Evolutionary conservation across 2,797 vertebrate species (phyloP).

Genomic region (Malurus leucopterus): DNA sequence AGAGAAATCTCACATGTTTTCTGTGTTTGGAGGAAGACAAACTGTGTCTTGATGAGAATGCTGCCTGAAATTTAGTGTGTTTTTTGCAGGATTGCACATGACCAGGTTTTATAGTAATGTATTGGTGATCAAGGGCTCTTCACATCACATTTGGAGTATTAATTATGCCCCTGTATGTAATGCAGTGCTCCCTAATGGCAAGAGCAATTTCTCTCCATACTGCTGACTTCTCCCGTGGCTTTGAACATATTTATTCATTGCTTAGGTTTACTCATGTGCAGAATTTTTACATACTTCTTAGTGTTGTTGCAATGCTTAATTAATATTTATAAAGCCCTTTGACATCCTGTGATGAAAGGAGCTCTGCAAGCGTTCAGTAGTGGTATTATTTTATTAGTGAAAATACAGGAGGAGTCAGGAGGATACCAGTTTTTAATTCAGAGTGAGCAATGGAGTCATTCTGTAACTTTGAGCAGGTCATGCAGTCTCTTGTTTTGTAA

Average conservation of each 20-base stretch:
- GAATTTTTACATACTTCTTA: slow-evolving; percentile 29
- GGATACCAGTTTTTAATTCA: slow-evolving; percentile 30
- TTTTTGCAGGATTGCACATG: background rate
- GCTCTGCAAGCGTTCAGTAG: background rate
- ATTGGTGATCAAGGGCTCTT: background rate
- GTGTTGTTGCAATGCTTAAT: slow-evolving; percentile 37
- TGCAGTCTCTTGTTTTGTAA: background rate
- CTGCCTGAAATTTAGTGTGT: background rate
- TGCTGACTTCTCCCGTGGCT: background rate
- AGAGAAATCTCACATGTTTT: background rate
- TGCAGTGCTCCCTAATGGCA: background rate
- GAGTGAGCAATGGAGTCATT: slow-evolving; percentile 19
- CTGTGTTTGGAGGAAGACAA: background rate
- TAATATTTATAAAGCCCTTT: slow-evolving; percentile 48
- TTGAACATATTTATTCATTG: slow-evolving; percentile 37
- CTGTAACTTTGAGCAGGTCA: slow-evolving; percentile 43
- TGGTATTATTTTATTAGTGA: slow-evolving; percentile 40
- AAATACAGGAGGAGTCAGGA: slow-evolving; percentile 32
- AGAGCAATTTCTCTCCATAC: background rate
- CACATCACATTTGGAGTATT: background rate
- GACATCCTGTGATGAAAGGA: slow-evolving; percentile 51
- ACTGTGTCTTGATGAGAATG: background rate
- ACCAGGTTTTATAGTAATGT: background rate
- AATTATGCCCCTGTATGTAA: background rate
- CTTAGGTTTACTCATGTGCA: slow-evolving; percentile 50